Evolutionary conservation across 2,797 vertebrate species (phyloP), one percentile per base, ranked within the genome.

Genomic region (Neopelma chrysocephalum): DNA sequence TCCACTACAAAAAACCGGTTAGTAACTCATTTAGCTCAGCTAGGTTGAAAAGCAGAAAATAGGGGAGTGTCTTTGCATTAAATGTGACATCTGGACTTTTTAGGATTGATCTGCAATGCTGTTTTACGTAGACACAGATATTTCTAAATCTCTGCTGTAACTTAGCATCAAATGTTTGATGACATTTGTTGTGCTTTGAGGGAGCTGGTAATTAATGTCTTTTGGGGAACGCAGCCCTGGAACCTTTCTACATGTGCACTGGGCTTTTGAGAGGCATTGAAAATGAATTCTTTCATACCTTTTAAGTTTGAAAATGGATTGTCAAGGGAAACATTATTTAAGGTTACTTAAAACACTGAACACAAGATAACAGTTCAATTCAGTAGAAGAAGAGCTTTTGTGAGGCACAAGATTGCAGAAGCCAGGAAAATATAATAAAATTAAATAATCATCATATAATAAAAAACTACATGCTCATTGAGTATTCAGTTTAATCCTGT

Each of bases 401-500:
- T 81, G 72, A 27, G 22, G 75, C 78, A 87, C 17, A 62, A 87
- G 66, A 88, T 25, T 69, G 82, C 58, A 89, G 73, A 96, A 92
- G 34, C 47, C 42, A 79, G n/a, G 34, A 95, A 96, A 91, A 93
- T 40, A 81, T 27, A 96, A 87, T 85, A 90, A 92, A 94, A 94
- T 90, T 87, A 92, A 94, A 93, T 62, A 82, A 82, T 76, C 77
- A 96, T 93, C 82, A 88, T 92, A 70, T 71, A 94, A 90, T 80
- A 94, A 95, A 96, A 85, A 93, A 38, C 65, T 76, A 93, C 79
- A 90, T 62, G 78, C 72, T 95, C 91, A 53, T 87, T 97, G 89
- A 96, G 69, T 65, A 96, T 90, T 96, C 94, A 94, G 73, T 94
- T 95, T 93, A 96, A 96, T 95, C 84, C 89, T 95, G 78, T 95